phyloP scores from a whole-genome alignment of 2,797 vertebrate genomes.

The Eleutherodactylus coqui region DNA sequence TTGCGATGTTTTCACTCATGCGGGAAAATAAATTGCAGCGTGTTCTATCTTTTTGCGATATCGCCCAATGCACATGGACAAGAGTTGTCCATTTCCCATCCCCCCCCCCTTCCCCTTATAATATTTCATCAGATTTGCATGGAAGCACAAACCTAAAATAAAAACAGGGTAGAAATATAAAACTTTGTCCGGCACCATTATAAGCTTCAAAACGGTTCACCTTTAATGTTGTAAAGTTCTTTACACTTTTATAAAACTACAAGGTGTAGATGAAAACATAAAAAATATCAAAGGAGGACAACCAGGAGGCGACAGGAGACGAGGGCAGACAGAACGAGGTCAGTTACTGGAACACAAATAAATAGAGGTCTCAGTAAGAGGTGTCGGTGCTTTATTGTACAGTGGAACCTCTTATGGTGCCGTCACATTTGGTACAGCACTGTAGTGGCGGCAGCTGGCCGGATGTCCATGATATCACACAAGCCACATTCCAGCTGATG shows the following conservation, averaged over 20 bases:
- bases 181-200: background rate
- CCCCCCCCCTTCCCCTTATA: too few relatives aligned
- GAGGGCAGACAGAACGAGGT: background rate
- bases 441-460: background rate
- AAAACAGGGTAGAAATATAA: background rate
- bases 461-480: background rate
- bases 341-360: conserved; percentile 3
- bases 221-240: conserved; percentile 37
- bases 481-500: background rate
- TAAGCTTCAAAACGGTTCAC: background rate
- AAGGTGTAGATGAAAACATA: background rate
- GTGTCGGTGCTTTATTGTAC: background rate
- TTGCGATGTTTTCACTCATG: too few relatives aligned
- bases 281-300: background rate
- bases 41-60: too few relatives aligned
- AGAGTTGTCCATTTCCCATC: too few relatives aligned
- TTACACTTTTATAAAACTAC: conserved; percentile 30
- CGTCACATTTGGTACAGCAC: background rate
- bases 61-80: too few relatives aligned
- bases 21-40: too few relatives aligned
- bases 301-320: background rate
- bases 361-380: background rate
- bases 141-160: too few relatives aligned
- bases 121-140: too few relatives aligned
- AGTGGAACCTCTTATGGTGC: background rate